Evolutionary conservation across 2,113 vertebrate species (phyloP), one percentile per base, ranked within the genome.

Genomic region (Oxyruncus cristatus): DNA sequence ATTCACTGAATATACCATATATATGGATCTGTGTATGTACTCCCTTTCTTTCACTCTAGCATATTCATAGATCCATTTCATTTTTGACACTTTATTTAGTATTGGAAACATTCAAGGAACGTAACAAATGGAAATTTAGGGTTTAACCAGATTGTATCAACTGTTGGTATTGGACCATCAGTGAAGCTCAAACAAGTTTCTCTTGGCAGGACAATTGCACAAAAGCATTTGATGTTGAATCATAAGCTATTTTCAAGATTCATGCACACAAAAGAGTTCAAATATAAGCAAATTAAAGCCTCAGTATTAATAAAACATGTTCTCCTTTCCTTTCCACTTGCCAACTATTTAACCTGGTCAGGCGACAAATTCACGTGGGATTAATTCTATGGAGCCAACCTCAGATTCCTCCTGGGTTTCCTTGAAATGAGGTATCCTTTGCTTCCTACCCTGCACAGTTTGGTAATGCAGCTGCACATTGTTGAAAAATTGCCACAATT

Each of bases 401-500:
- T 93, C 27, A 33, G 65, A 90, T 92, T 96, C 76, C 66, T 94
- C 82, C 50, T 44, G 62, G 65, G 59, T 80, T 92, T 96, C 83
- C 93, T 95, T 94, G 86, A 85, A 81, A 86, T 77, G 74, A 96
- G 63, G 66, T 62, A 92, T 95, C 88, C 82, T 91, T 90, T 5
- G 5, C 92, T 95, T 97, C 91, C 87, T 71, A 65, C 62, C 47
- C 76, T 95, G 78, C 92, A 83, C 2, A 5, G 58, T 72, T 95
- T 81, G 89, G 63, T 77, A 88, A 87, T 85, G 88, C 95, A 95
- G 92, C 91, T 96, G 88, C 85, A 93, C 92, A 94, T 96, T 94
- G 95, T 96, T 96, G 91, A 97, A 96, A 91, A 97, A 81, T 30
- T 96, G 95, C 93, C 95, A 96, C 82, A 82, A 85, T 87, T 96